Conservation (phyloP, 23 tunicate species). For the Ciona savignyi region DNA sequence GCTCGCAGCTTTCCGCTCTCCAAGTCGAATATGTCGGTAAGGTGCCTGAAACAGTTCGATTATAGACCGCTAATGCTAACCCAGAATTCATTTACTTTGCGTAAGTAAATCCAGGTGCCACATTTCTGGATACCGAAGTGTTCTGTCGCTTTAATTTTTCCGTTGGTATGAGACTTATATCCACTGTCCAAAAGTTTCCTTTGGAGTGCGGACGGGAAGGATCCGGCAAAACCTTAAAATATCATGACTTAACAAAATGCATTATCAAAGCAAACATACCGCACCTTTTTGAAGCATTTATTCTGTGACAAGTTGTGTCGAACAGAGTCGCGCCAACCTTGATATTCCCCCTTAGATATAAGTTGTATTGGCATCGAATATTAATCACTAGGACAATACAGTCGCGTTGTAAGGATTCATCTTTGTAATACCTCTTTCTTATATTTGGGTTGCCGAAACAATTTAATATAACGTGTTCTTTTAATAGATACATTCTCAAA, state of each 20-base stretch:
- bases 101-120: conserved; percentile 70
- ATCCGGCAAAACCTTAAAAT: conserved; percentile 61
- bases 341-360: conserved; percentile 83
- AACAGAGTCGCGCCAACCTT: conserved; percentile 97
- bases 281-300: conserved; percentile 91
- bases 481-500: too few species aligned
- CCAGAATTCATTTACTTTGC: conserved; percentile 80
- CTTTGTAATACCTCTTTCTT: too few species aligned
- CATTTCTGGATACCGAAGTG: conserved; percentile 85
- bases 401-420: too few species aligned
- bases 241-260: neutral
- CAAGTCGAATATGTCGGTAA: conserved; percentile 68
- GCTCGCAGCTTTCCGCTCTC: conserved; percentile 50
- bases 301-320: conserved; percentile 93
- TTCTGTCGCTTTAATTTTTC: conserved; percentile 93
- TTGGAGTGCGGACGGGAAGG: conserved; percentile 91
- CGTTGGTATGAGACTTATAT: conserved; percentile 51
- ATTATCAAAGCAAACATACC: conserved; percentile 1
- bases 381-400: too few species aligned
- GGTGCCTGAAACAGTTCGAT: conserved; percentile 44
- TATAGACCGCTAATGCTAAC: too few species aligned
- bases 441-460: too few species aligned
- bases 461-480: too few species aligned
- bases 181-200: conserved; percentile 96
- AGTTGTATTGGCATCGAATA: too few species aligned